Percentiles rank a stretch among this genome's conserved stretches.
phyloP scores from a whole-genome alignment of 2,888 invertebrate genomes.

The Danaus chrysippus region DNA sequence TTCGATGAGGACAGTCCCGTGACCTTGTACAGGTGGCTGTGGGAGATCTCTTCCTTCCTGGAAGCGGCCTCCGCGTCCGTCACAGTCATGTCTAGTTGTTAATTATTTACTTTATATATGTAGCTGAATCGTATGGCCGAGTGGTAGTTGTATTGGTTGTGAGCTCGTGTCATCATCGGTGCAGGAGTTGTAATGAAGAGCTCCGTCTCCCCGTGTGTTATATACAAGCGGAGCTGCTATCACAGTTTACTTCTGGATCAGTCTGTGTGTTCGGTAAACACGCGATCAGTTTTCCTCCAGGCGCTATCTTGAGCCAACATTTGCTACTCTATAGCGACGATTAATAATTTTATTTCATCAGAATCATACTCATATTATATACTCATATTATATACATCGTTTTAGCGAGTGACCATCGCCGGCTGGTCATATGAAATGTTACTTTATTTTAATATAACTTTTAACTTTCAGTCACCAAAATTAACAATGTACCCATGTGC shows the following conservation, averaged over 20 bases:
- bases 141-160: conserved; percentile 22
- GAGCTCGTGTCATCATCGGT: conserved; percentile 20
- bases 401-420: too few species aligned
- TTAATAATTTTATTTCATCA: too few species aligned
- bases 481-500: too few species aligned
- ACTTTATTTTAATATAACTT: too few species aligned
- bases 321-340: conserved; percentile 10
- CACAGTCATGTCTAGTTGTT: conserved; percentile 42
- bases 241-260: conserved; percentile 48
- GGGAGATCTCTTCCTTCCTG: conserved; percentile 57
- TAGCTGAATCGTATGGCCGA: conserved; percentile 22
- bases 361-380: not conserved
- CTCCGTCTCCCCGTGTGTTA: conserved; percentile 29
- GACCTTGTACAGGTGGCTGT: conserved; percentile 65
- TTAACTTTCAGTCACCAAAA: too few species aligned
- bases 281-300: conserved; percentile 44
- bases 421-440: too few species aligned
- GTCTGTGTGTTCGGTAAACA: conserved; percentile 42
- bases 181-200: conserved; percentile 32
- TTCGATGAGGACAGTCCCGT: conserved; percentile 65
- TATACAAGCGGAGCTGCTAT: conserved; percentile 41
- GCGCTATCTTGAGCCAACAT: conserved; percentile 41
- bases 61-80: conserved; percentile 47
- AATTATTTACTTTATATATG: conserved; percentile 5
- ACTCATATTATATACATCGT: not conserved